Evolutionary conservation across 2,888 invertebrate genomes (phyloP).

Genomic region (Asteroscopus sphinx): DNA sequence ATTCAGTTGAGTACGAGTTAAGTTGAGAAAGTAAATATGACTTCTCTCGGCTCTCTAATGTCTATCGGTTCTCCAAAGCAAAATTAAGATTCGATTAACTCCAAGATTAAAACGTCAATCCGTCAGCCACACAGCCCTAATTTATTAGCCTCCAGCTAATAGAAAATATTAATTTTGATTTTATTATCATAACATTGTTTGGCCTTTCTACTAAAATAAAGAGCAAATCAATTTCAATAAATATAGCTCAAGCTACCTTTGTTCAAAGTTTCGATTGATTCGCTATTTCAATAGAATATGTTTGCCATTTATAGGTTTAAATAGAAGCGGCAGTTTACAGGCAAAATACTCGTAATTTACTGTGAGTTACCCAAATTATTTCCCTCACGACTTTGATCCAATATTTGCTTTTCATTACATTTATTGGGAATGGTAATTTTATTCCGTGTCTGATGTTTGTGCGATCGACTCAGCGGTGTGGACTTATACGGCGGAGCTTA

Average conservation of each 20-base stretch:
- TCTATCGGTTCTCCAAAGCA: too few species aligned
- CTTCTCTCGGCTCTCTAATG: too few species aligned
- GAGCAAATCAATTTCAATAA: constrained; percentile 12
- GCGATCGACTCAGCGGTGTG: constrained; percentile 1
- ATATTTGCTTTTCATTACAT: constrained; percentile 39
- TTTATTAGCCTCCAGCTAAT: too few species aligned
- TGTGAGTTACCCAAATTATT: constrained; percentile 15
- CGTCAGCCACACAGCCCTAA: too few species aligned
- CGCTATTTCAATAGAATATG: constrained; percentile 21
- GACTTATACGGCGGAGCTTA: neutral
- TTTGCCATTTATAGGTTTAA: constrained; percentile 13
- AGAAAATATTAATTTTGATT: too few species aligned
- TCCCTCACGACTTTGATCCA: constrained; percentile 5
- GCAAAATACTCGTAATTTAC: constrained; percentile 1
- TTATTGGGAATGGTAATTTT: constrained; percentile 31
- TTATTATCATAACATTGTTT: too few species aligned
- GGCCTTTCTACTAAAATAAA: constrained; percentile 1
- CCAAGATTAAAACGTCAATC: too few species aligned
- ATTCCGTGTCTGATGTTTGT: constrained; percentile 26
- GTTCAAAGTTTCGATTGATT: constrained; percentile 19
- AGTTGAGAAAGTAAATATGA: too few species aligned
- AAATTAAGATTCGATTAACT: too few species aligned
- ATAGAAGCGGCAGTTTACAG: constrained; percentile 1
- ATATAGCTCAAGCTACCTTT: constrained; percentile 16
- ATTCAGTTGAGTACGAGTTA: too few species aligned